Evolutionary conservation across 2,113 vertebrate genomes (phyloP).

Genomic region (Sminthopsis crassicaudata): DNA sequence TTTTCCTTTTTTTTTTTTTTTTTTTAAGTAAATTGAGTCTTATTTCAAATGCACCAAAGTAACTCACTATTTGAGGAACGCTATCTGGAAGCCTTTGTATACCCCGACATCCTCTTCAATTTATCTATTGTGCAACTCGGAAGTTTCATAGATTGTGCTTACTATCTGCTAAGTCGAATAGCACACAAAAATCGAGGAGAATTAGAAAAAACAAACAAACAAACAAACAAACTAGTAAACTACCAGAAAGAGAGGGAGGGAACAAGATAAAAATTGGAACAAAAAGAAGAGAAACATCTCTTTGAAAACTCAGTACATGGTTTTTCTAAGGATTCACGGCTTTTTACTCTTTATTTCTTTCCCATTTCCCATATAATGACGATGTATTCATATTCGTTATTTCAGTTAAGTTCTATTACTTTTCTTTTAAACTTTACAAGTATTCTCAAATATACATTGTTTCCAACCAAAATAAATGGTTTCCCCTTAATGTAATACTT

Average conservation of each 20-base stretch:
- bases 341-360: neutral
- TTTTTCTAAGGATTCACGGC: neutral
- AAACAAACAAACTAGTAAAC: slow-evolving; percentile 15
- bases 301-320: neutral
- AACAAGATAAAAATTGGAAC: neutral
- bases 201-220: neutral
- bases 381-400: neutral
- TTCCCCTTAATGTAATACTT: neutral
- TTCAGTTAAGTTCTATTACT: neutral
- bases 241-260: neutral
- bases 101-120: neutral
- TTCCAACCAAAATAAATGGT: neutral
- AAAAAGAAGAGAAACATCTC: neutral
- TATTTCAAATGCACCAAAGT: neutral
- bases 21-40: neutral
- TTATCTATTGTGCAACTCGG: neutral
- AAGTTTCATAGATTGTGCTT: slow-evolving; percentile 7
- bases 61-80: slow-evolving; percentile 1
- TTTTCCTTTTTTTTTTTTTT: neutral
- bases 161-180: neutral
- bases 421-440: neutral
- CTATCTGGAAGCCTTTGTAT: neutral
- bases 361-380: neutral
- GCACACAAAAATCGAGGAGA: neutral
- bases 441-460: neutral